Conservation (phyloP, 2,113 vertebrate genomes). For the Anoura caudifer region DNA sequence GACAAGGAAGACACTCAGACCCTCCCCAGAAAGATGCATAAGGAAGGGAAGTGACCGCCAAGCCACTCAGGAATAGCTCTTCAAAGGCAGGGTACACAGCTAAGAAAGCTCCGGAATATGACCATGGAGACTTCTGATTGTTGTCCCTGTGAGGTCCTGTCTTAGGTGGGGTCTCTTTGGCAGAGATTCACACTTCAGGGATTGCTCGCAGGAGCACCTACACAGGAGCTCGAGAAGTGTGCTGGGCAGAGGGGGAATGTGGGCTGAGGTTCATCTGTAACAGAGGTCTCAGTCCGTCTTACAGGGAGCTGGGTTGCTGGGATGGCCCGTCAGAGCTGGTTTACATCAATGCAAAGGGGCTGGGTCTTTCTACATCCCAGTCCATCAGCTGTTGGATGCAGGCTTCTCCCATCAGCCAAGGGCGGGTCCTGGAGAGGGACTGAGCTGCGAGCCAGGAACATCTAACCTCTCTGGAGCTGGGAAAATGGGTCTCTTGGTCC, state of each 20-base stretch:
- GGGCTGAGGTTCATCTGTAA: fast-evolving
- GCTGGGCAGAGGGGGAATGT: fast-evolving
- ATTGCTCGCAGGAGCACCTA: fast-evolving
- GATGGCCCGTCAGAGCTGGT: not conserved
- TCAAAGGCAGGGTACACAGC: not conserved
- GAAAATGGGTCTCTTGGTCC: not conserved
- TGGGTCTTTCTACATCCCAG: not conserved
- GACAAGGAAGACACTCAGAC: not conserved
- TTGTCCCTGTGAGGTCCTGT: too few relatives aligned
- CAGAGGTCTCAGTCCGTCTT: not conserved
- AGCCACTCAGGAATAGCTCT: not conserved
- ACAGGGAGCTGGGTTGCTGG: not conserved
- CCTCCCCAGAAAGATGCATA: not conserved
- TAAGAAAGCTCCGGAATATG: not conserved
- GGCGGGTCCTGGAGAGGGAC: not conserved
- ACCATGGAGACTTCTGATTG: not conserved
- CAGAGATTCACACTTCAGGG: not conserved
- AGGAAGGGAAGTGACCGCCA: not conserved
- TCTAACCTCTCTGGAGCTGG: not conserved
- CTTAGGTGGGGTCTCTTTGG: not conserved
- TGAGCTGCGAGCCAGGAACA: not conserved
- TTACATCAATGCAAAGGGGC: not conserved
- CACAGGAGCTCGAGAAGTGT: too few relatives aligned
- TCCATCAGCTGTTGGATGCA: not conserved
- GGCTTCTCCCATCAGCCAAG: not conserved